Evolutionary conservation across 2,888 invertebrate species (phyloP).

Genomic region (Lochmaea capreae): DNA sequence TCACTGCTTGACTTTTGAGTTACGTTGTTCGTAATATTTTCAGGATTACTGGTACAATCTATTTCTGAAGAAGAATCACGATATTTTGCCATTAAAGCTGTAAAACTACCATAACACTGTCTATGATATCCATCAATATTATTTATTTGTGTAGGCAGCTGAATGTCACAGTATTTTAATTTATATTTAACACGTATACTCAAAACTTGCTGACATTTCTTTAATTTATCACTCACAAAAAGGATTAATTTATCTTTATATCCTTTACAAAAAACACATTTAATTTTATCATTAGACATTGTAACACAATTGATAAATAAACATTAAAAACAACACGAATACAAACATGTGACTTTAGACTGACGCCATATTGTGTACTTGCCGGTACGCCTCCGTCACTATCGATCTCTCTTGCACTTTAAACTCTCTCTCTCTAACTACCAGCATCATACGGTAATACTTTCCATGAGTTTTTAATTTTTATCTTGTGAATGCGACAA

Average conservation of each 20-base stretch:
- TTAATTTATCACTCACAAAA: neutral
- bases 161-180: constrained; percentile 24
- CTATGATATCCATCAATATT: constrained; percentile 36
- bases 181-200: neutral
- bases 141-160: constrained; percentile 26
- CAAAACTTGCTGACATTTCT: neutral
- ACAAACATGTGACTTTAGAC: too few relatives aligned
- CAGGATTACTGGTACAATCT: constrained; percentile 15
- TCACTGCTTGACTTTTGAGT: constrained; percentile 9
- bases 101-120: constrained; percentile 39
- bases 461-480: too few relatives aligned
- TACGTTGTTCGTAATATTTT: constrained; percentile 5
- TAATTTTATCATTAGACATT: neutral
- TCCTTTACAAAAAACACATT: constrained; percentile 1
- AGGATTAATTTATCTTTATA: neutral
- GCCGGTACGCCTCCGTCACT: too few relatives aligned
- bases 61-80: constrained; percentile 27
- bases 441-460: neutral
- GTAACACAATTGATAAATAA: neutral
- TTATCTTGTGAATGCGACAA: too few relatives aligned
- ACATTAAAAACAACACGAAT: neutral
- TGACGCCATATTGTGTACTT: too few relatives aligned
- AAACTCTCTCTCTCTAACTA: neutral
- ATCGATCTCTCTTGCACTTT: too few relatives aligned
- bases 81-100: constrained; percentile 39